Evolutionary conservation across 2,113 vertebrate species (phyloP).

Genomic region (Psettodes erumei): DNA sequence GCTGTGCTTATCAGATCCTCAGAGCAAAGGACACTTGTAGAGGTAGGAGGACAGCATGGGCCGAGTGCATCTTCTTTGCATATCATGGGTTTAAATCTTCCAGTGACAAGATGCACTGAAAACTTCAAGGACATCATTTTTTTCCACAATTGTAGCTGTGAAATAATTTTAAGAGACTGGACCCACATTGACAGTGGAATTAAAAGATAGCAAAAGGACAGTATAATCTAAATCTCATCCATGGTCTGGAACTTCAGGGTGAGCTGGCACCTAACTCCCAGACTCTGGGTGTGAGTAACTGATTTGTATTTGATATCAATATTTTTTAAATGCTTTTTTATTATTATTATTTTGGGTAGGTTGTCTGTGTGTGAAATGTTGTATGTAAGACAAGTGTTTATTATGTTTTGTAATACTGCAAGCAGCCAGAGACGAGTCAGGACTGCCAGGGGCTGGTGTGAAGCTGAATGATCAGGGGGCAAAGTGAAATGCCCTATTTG

Average conservation of each 20-base stretch:
- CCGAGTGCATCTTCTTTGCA: background rate
- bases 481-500: conserved; percentile 41
- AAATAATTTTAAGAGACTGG: background rate
- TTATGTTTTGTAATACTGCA: conserved; percentile 42
- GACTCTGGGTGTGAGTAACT: conserved; percentile 16
- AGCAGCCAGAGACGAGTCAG: conserved; percentile 18
- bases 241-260: conserved; percentile 9
- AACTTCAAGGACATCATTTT: background rate
- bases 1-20: background rate
- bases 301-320: conserved; percentile 52
- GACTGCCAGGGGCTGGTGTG: conserved; percentile 9
- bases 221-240: background rate
- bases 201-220: conserved; percentile 16
- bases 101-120: background rate
- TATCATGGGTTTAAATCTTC: background rate
- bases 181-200: background rate
- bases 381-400: conserved; percentile 8
- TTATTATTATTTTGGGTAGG: too few species aligned
- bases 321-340: conserved; percentile 56
- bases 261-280: conserved; percentile 4
- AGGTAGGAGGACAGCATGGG: background rate
- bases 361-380: conserved; percentile 28
- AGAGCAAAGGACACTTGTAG: background rate
- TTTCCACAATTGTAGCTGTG: background rate
- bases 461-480: conserved; percentile 27